phyloP scores from a whole-genome alignment of 2,888 invertebrate species.

The Leucophenga montana region DNA sequence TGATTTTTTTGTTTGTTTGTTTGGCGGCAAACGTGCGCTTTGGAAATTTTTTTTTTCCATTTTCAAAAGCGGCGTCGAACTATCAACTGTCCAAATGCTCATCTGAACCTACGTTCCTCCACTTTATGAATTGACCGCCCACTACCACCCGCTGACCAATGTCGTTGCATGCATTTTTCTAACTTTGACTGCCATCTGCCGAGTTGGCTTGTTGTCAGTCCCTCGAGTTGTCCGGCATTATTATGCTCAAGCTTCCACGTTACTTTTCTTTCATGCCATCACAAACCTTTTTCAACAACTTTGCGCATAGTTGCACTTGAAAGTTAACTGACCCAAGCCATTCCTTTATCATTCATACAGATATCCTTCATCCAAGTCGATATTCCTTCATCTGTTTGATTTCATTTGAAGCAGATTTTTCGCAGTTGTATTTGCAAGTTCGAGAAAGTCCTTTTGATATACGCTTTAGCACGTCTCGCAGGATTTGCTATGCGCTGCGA shows the following conservation, averaged over 20 bases:
- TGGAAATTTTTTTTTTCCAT: not conserved
- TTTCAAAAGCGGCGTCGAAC: not conserved
- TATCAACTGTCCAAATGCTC: too few relatives aligned
- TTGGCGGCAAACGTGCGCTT: conserved; percentile 43
- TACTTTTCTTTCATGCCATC: too few relatives aligned
- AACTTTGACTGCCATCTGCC: not conserved
- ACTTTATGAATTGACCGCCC: too few relatives aligned
- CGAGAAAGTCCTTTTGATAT: too few relatives aligned
- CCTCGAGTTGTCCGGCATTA: conserved; percentile 4
- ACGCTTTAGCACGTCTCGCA: too few relatives aligned
- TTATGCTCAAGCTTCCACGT: not conserved
- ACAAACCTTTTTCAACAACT: conserved; percentile 18
- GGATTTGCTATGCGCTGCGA: too few relatives aligned
- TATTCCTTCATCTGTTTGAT: conserved; percentile 16
- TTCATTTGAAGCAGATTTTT: conserved; percentile 14
- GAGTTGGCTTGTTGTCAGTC: not conserved
- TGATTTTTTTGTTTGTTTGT: conserved; percentile 48
- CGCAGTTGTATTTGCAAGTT: too few relatives aligned
- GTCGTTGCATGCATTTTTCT: conserved; percentile 14
- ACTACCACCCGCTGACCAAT: conserved; percentile 6
- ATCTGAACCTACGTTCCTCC: too few relatives aligned
- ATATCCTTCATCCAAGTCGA: too few relatives aligned
- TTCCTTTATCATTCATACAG: too few relatives aligned
- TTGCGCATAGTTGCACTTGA: conserved; percentile 24
- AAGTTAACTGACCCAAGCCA: not conserved